These are phyloP conservation scores for Blennius ocellaris DNA, from an alignment of 2,113 vertebrate species.

Conservation along the genomic window DNA sequence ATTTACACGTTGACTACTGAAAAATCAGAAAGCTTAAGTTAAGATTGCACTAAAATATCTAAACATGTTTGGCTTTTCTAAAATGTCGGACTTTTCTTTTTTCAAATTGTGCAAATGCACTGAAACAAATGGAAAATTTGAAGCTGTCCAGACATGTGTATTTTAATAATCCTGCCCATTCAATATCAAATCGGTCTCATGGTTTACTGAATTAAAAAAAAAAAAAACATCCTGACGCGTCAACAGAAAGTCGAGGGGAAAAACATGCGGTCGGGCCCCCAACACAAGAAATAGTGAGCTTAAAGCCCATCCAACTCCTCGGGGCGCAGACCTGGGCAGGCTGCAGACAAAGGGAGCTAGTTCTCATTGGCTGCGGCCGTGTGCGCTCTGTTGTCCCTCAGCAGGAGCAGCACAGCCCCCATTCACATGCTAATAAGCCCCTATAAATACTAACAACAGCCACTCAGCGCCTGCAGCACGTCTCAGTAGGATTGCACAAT, in stretches of 20 bases:
- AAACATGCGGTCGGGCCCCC: constrained; percentile 38
- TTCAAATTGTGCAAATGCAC: no score
- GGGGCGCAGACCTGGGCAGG: constrained; percentile 57
- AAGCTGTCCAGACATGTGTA: no score
- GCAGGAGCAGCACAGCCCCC: constrained; percentile 65
- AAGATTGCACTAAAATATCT: no score
- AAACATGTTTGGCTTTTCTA: no score
- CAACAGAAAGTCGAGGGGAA: neutral
- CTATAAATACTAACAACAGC: constrained; percentile 83
- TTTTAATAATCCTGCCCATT: no score
- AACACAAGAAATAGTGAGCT: constrained; percentile 56
- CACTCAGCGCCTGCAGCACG: constrained; percentile 67
- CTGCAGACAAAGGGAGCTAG: constrained; percentile 84
- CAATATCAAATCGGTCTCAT: no score
- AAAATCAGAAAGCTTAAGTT: no score
- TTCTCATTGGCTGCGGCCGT: constrained; percentile 83
- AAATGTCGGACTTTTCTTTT: no score
- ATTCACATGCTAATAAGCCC: constrained; percentile 87
- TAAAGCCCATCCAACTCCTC: constrained; percentile 56
- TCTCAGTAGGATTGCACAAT: constrained; percentile 66
- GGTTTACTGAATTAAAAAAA: no score
- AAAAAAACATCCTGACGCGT: no score
- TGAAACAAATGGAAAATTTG: no score
- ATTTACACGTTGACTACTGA: no score
- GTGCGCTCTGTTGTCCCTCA: constrained; percentile 75